Evolutionary conservation across 1,140 invertebrate species (phyloP), one percentile per base, ranked within the genome.

Genomic region (Trichomalopsis sarcophagae): DNA sequence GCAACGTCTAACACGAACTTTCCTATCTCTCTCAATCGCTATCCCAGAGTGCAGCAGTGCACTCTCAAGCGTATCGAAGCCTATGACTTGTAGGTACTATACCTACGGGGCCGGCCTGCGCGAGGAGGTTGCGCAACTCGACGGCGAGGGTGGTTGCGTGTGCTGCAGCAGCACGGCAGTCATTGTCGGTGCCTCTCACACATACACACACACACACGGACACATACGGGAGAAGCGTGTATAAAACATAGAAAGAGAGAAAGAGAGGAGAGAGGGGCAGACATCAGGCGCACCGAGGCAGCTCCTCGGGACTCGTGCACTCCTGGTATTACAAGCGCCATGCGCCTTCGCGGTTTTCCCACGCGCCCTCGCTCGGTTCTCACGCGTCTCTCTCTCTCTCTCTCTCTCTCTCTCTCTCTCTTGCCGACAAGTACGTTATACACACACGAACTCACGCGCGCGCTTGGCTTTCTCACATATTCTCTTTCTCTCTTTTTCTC

Each of bases 241-340:
- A 30, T 77, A 40, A 71, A 40, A 71, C 14, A 47, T n/a, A 55
- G 68, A 17, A 62, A 30, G 55, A 30, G 10, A 4, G 13, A 44
- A 23, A 47, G 75, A 50, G 47, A 50, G 47, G 30, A 33, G 68
- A 71, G 66, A 40, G 47, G 6, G 78, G 73, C 79, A 55, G 21
- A 69, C n/a, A 55, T 5, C 50, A 21, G 69, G 47, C 21, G 69
- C 23, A 62, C n/a, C 50, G 27, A 74, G 33, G 33, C 27, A 88
- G 75, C 89, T 90, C 88, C 82, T 89, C 81, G 71, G 21, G 33
- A 73, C 81, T 89, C 85, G 86, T 93, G 90, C 23, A 76, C 84
- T 89, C 92, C 92, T 93, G 91, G 83, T 92, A 89, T 68, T 82
- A 89, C 88, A 93, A 93, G 92, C 92, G 92, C 92, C 92, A 93